Evolutionary conservation across 1,140 invertebrate species (phyloP).

Genomic region (Aphaenogaster rudis): DNA sequence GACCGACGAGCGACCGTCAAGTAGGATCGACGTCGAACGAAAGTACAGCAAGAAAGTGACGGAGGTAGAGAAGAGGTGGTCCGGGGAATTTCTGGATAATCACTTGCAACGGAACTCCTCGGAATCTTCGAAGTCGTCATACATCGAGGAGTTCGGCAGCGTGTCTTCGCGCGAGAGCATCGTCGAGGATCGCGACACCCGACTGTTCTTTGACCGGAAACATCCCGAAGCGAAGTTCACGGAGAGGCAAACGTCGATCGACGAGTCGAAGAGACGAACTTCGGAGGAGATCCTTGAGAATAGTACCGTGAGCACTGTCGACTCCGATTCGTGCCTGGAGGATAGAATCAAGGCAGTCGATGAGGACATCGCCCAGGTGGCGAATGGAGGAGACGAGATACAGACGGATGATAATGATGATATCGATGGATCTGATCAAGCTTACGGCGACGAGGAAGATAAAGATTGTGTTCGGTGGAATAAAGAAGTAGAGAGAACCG

Average conservation of each 20-base stretch:
- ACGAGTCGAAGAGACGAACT: not conserved
- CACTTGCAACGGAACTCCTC: conserved; percentile 79
- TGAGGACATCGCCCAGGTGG: conserved; percentile 70
- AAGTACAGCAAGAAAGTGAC: conserved; percentile 81
- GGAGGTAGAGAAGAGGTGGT: conserved; percentile 83
- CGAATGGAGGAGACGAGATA: not conserved
- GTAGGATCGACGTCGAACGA: conserved; percentile 26
- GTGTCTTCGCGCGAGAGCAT: conserved; percentile 80
- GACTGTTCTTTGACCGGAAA: not conserved
- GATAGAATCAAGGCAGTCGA: conserved; percentile 80
- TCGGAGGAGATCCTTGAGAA: conserved; percentile 68
- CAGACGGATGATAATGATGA: conserved; percentile 37
- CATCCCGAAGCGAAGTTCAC: not conserved
- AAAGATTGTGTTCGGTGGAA: conserved; percentile 3
- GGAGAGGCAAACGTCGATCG: conserved; percentile 29
- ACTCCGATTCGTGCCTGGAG: conserved; percentile 81
- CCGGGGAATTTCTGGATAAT: conserved; percentile 81
- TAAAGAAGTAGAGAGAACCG: not conserved
- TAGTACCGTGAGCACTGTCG: conserved; percentile 79
- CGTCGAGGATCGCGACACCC: conserved; percentile 61
- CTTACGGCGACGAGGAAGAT: not conserved
- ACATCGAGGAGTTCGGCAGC: conserved; percentile 83
- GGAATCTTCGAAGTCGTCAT: conserved; percentile 83
- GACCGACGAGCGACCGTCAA: not conserved
- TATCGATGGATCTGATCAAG: conserved; percentile 8